Evolutionary conservation across 2,888 invertebrate genomes (phyloP).

Genomic region (Nomada hirtipes): DNA sequence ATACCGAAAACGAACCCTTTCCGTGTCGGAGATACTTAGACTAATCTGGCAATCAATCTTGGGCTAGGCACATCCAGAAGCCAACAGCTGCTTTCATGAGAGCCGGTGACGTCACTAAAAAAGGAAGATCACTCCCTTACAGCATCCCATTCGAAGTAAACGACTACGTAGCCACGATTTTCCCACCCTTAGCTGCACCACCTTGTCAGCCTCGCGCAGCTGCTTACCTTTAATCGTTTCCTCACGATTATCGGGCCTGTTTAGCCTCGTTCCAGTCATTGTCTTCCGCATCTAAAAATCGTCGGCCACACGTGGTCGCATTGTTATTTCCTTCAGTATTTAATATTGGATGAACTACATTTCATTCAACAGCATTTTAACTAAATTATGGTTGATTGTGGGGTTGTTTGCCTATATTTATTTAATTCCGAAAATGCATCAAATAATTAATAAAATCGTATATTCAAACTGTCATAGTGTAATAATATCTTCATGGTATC

Average conservation of each 20-base stretch:
- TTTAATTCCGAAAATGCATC: no score
- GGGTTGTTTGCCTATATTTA: no score
- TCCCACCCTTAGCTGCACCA: conserved; percentile 69
- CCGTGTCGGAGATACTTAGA: conserved; percentile 73
- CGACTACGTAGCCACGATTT: conserved; percentile 63
- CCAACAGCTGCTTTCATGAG: conserved; percentile 78
- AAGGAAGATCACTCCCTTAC: conserved; percentile 76
- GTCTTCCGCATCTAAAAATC: conserved; percentile 31
- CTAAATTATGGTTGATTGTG: no score
- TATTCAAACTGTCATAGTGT: no score
- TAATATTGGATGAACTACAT: background rate
- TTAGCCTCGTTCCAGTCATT: conserved; percentile 34
- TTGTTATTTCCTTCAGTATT: background rate
- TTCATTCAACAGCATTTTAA: background rate
- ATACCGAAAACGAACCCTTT: conserved; percentile 66
- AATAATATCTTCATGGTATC: no score
- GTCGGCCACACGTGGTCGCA: background rate
- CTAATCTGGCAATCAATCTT: conserved; percentile 83
- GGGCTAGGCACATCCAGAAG: conserved; percentile 75
- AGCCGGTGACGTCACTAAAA: conserved; percentile 69
- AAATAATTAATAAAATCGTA: no score
- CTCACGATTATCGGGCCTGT: conserved; percentile 42
- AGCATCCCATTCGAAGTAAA: conserved; percentile 73
- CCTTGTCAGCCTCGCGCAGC: conserved; percentile 62
- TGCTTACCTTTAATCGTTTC: conserved; percentile 64